Conservation (phyloP, 2,113 vertebrate species). For the Gopherus flavomarginatus region DNA sequence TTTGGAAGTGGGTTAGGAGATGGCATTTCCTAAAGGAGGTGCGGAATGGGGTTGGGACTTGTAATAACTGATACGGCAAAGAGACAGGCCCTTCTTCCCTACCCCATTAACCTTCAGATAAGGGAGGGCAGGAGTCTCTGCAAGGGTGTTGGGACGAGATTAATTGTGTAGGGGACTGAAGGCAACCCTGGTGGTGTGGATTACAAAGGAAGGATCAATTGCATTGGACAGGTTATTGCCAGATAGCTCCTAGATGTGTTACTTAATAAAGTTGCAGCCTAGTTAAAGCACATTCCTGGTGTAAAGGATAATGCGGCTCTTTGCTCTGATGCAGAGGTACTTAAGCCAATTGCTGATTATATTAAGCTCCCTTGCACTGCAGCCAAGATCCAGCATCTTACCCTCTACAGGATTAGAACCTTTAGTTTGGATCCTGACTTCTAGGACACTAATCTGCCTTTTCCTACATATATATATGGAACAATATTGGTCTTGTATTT, state of each 20-base stretch:
- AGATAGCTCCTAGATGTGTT: background rate
- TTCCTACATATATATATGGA: background rate
- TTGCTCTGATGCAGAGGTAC: background rate
- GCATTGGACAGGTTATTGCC: background rate
- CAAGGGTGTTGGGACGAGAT: background rate
- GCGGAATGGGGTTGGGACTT: background rate
- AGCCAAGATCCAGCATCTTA: rapidly evolving
- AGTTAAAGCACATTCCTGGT: background rate
- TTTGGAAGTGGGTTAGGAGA: background rate
- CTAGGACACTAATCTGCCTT: background rate
- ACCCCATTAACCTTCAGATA: background rate
- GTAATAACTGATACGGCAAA: background rate
- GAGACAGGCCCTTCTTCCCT: background rate
- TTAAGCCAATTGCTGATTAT: background rate
- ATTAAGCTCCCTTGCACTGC: background rate
- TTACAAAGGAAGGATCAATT: background rate
- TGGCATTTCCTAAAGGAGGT: background rate
- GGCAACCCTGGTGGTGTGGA: background rate
- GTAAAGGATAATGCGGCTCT: background rate
- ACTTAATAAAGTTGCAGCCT: background rate
- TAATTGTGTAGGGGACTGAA: background rate
- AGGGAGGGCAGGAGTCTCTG: background rate
- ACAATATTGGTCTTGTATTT: background rate
- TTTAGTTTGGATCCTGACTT: background rate
- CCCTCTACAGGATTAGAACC: background rate